A percentile compares a stretch with the other conserved stretches of the same genome.
Conservation (phyloP, 2,113 vertebrate species). For the Taxidea taxus region DNA sequence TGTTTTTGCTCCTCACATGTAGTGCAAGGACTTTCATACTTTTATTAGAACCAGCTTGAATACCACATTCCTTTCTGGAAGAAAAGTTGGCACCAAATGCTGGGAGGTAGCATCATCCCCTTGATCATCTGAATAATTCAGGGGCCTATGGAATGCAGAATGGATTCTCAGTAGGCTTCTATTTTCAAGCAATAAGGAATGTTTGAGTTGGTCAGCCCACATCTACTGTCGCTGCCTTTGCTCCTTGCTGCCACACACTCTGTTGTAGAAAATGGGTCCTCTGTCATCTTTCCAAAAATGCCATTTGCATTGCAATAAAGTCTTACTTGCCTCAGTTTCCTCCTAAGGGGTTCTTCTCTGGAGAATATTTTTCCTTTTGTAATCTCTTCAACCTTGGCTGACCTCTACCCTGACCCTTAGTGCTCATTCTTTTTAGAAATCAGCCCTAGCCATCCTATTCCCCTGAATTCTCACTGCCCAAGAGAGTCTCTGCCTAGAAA, state of each 20-base stretch:
- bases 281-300: background rate
- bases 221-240: background rate
- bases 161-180: no score
- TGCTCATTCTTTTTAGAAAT: no score
- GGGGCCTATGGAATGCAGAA: background rate
- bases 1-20: background rate
- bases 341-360: background rate
- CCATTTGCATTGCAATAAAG: background rate
- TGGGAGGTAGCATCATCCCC: background rate
- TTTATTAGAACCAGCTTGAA: background rate
- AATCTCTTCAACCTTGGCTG: background rate
- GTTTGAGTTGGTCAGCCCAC: background rate
- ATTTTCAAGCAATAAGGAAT: background rate
- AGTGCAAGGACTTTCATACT: background rate
- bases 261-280: background rate
- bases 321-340: background rate
- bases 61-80: background rate
- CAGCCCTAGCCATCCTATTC: background rate
- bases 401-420: background rate
- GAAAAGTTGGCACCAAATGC: background rate
- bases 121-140: background rate
- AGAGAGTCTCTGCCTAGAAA: background rate
- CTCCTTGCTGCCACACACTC: background rate
- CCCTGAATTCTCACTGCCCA: background rate
- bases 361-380: background rate